Evolutionary conservation across 2,797 vertebrate species (phyloP).

Genomic region (Esox masquinongy): DNA sequence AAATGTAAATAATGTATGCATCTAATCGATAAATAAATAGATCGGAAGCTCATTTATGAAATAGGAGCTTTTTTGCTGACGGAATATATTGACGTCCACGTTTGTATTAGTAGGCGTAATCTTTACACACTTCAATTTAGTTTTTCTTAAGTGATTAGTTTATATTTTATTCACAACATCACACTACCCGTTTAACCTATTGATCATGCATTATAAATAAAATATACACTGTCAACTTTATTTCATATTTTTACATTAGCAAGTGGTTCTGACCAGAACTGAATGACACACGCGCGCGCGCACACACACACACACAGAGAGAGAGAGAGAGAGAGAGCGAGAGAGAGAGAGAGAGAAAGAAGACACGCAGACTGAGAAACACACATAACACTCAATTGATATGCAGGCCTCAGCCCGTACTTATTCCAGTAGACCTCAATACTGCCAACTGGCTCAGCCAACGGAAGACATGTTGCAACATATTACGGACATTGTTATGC

Average conservation of each 20-base stretch:
- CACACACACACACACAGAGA: background rate
- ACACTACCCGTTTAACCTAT: background rate
- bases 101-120: background rate
- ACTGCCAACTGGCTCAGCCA: background rate
- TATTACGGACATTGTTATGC: background rate
- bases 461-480: background rate
- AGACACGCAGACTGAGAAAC: background rate
- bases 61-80: background rate
- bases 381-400: conserved; percentile 13
- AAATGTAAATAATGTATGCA: too few relatives aligned
- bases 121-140: background rate
- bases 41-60: background rate
- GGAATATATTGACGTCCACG: background rate
- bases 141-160: background rate
- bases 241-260: background rate
- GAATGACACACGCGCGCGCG: background rate
- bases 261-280: too few relatives aligned
- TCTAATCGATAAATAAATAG: too few relatives aligned
- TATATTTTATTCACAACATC: background rate
- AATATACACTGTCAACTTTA: background rate
- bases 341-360: too few relatives aligned
- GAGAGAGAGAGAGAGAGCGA: too few relatives aligned
- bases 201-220: background rate
- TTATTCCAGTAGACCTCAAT: background rate
- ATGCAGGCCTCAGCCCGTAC: background rate